A percentile compares a stretch with the other conserved stretches of the same genome.
Conservation (phyloP, 1,140 invertebrate species). For the Bombus polaris region DNA sequence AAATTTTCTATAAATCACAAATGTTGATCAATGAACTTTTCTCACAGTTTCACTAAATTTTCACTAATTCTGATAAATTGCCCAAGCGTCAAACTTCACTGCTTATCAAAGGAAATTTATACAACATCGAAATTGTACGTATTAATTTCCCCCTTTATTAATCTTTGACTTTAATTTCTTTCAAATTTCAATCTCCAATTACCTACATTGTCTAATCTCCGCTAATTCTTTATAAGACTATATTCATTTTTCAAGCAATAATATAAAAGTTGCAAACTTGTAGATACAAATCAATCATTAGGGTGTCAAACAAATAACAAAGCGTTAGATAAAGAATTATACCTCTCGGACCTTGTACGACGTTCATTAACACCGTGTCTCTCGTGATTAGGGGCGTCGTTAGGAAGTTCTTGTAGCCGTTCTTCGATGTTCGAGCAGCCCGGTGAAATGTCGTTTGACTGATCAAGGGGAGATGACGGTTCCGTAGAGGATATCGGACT, state of each 20-base stretch:
- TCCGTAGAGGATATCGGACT: conserved; percentile 67
- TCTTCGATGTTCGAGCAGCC: conserved; percentile 69
- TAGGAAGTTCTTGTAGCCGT: conserved; percentile 51
- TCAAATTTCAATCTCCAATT: neutral
- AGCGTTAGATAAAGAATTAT: conserved; percentile 25
- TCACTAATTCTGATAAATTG: too few species aligned
- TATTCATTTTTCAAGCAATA: neutral
- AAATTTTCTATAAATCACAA: too few species aligned
- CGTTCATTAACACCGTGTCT: conserved; percentile 64
- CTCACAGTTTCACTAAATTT: too few species aligned
- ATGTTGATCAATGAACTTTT: neutral
- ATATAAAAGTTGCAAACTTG: neutral
- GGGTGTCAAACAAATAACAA: neutral
- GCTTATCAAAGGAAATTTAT: too few species aligned
- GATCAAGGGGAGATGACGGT: conserved; percentile 64
- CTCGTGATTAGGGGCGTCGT: conserved; percentile 36
- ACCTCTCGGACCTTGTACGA: conserved; percentile 79
- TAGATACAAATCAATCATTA: neutral
- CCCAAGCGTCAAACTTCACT: too few species aligned
- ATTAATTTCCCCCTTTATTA: too few species aligned
- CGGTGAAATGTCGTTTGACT: conserved; percentile 59
- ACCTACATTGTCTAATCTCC: neutral
- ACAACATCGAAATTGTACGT: too few species aligned
- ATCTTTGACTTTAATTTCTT: neutral
- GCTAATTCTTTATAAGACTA: neutral